A percentile compares a stretch with the other conserved stretches of the same genome.
Conservation (phyloP, 2,888 invertebrate genomes). For the Mechanitis messenoides region DNA sequence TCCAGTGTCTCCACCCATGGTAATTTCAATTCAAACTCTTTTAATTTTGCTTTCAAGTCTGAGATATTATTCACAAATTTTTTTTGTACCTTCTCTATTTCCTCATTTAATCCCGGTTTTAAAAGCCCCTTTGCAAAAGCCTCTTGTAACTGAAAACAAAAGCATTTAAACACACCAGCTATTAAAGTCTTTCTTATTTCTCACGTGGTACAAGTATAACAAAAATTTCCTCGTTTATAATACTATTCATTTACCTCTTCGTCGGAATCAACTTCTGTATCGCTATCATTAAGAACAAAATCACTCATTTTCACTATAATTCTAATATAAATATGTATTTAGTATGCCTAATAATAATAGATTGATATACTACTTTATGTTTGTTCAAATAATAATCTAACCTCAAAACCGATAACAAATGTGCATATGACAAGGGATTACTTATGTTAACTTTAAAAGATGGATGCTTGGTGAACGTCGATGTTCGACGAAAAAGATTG, state of each 20-base stretch:
- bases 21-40: conserved; percentile 82
- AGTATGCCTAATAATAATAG: conserved; percentile 20
- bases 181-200: too few relatives aligned
- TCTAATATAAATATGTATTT: not conserved
- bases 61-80: conserved; percentile 83
- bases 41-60: conserved; percentile 82
- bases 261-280: conserved; percentile 75
- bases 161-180: conserved; percentile 5
- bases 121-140: conserved; percentile 90
- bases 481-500: too few relatives aligned
- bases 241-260: conserved; percentile 65
- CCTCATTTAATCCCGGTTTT: conserved; percentile 89
- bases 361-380: not conserved
- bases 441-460: too few relatives aligned
- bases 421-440: conserved; percentile 9
- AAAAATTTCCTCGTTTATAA: too few relatives aligned
- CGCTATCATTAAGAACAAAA: conserved; percentile 66
- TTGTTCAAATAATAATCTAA: not conserved
- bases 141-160: conserved; percentile 85
- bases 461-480: too few relatives aligned
- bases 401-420: conserved; percentile 10
- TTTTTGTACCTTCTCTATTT: conserved; percentile 76
- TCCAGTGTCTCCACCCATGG: conserved; percentile 93
- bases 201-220: too few relatives aligned
- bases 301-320: conserved; percentile 49